Evolutionary conservation across 2,113 vertebrate genomes (phyloP).

Genomic region (Ophiodon elongatus): DNA sequence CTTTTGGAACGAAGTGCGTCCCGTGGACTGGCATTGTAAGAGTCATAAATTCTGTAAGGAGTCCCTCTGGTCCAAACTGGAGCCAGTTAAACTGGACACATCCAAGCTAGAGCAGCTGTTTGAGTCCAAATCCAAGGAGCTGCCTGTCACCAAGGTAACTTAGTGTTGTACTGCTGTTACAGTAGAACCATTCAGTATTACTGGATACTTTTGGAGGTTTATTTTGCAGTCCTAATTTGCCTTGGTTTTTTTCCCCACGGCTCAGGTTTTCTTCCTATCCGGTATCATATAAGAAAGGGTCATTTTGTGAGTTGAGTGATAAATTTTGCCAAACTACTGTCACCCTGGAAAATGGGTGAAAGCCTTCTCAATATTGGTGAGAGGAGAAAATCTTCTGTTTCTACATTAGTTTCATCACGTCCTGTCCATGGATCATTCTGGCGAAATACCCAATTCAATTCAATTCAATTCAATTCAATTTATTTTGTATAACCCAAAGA

Average conservation of each 20-base stretch:
- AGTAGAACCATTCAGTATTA: background rate
- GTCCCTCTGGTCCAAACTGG: constrained; percentile 97
- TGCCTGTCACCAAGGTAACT: constrained; percentile 95
- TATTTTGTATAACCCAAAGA: too few relatives aligned
- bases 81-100: constrained; percentile 95
- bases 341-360: background rate
- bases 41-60: constrained; percentile 92
- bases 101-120: constrained; percentile 98
- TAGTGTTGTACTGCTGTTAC: constrained; percentile 8
- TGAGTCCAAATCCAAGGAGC: constrained; percentile 98
- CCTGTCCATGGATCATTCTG: background rate
- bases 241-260: background rate
- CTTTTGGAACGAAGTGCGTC: constrained; percentile 98
- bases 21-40: constrained; percentile 92
- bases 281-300: background rate
- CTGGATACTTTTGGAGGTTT: background rate
- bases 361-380: background rate
- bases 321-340: background rate
- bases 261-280: constrained; percentile 25
- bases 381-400: background rate
- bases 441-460: background rate
- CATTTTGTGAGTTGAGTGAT: background rate
- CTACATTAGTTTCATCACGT: background rate
- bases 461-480: too few relatives aligned
- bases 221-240: constrained; percentile 4